These are phyloP conservation scores for Palythoa caribaeorum DNA, from an alignment of 92 coral and sea anemone species.

Conservation along the genomic window DNA sequence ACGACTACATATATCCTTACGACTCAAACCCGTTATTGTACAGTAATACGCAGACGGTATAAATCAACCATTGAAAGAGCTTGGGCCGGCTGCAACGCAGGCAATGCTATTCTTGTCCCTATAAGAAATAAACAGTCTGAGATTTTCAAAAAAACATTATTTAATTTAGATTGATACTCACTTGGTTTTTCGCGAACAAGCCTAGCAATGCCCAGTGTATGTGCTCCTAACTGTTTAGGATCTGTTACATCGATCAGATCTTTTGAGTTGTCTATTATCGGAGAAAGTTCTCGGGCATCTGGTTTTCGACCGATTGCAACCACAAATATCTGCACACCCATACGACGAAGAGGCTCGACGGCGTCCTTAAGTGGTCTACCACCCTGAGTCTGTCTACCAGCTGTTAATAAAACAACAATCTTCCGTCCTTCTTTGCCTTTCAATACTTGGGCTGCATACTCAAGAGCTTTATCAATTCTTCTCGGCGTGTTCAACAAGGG, in stretches of 20 bases:
- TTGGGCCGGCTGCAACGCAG: background rate
- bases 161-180: background rate
- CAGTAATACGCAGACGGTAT: too few relatives aligned
- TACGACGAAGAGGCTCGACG: constrained; percentile 48
- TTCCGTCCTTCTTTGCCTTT: constrained; percentile 49
- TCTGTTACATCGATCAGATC: constrained; percentile 20
- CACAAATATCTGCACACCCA: constrained; percentile 54
- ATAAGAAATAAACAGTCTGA: background rate
- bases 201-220: background rate
- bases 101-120: background rate
- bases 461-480: constrained; percentile 50
- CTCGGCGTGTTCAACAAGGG: constrained; percentile 5
- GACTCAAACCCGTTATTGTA: too few relatives aligned
- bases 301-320: constrained; percentile 48
- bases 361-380: constrained; percentile 53
- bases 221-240: background rate
- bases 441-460: constrained; percentile 16
- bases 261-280: background rate
- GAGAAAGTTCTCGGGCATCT: constrained; percentile 32
- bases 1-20: too few relatives aligned
- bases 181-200: background rate
- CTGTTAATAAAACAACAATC: constrained; percentile 44
- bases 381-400: constrained; percentile 50
- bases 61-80: too few relatives aligned
- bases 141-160: background rate